These are phyloP conservation scores for Tinea semifulvella DNA, from an alignment of 2,888 invertebrate genomes.

Conservation along the genomic window DNA sequence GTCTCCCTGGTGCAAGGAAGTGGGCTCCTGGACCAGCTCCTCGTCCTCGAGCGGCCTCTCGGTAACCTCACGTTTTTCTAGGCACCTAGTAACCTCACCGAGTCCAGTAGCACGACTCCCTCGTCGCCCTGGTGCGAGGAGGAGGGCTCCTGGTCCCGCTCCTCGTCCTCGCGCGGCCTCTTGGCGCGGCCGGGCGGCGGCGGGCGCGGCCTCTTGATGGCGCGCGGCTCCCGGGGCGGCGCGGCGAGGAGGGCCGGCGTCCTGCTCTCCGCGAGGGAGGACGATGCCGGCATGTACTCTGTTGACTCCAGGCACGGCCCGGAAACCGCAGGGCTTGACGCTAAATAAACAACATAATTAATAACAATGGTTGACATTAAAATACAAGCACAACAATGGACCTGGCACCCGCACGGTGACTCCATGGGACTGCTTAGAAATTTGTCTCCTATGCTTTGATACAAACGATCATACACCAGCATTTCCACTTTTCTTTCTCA, in stretches of 20 bases:
- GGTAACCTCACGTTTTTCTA: constrained; percentile 69
- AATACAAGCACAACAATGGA: no score
- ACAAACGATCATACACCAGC: no score
- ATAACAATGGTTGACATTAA: no score
- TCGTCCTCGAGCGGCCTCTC: no score
- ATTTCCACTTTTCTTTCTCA: no score
- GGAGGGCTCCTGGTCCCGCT: constrained; percentile 85
- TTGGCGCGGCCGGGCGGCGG: constrained; percentile 57
- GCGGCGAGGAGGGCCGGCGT: constrained; percentile 68
- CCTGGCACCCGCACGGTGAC: no score
- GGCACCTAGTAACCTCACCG: no score
- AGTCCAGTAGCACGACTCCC: constrained; percentile 79
- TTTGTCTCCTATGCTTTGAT: no score
- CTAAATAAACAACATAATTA: no score
- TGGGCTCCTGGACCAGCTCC: constrained; percentile 88
- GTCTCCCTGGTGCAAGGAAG: constrained; percentile 87
- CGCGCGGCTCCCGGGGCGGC: constrained; percentile 48
- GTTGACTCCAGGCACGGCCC: constrained; percentile 73
- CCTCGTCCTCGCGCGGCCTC: constrained; percentile 45
- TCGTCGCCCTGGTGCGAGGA: constrained; percentile 89
- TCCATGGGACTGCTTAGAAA: no score
- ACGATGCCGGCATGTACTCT: constrained; percentile 88
- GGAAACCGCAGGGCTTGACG: no score
- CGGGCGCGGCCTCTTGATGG: constrained; percentile 41
- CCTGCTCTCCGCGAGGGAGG: constrained; percentile 69